Evolutionary conservation across 1,140 invertebrate species (phyloP).

Genomic region (Lucilia sericata): DNA sequence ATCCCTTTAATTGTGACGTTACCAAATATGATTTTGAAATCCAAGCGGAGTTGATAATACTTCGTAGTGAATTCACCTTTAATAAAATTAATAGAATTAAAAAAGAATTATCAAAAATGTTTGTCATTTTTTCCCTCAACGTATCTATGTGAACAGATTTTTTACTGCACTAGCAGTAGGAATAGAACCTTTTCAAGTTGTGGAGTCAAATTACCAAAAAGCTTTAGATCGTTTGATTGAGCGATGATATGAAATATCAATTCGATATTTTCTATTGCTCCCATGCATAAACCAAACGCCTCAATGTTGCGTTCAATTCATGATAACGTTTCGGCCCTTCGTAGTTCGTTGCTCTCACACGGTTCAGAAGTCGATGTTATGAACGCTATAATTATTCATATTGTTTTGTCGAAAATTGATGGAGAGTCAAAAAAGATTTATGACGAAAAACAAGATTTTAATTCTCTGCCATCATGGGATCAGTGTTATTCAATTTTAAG

Average conservation of each 20-base stretch:
- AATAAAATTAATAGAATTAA: too few species aligned
- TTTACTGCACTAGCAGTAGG: too few species aligned
- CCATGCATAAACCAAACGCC: background rate
- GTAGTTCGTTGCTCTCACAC: background rate
- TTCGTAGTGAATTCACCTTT: too few species aligned
- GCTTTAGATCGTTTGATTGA: constrained; percentile 25
- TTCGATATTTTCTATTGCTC: constrained; percentile 1
- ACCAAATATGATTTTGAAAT: too few species aligned
- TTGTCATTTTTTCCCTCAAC: too few species aligned
- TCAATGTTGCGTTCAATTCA: background rate
- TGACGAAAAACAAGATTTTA: constrained; percentile 41
- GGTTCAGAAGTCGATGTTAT: constrained; percentile 21
- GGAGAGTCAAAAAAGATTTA: background rate
- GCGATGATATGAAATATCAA: constrained; percentile 38
- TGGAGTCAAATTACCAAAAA: constrained; percentile 41
- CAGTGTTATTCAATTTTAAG: constrained; percentile 33
- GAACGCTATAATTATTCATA: constrained; percentile 38
- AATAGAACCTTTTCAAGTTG: too few species aligned
- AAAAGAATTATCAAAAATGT: too few species aligned
- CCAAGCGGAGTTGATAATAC: too few species aligned
- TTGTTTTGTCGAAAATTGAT: constrained; percentile 30
- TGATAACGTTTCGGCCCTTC: constrained; percentile 1
- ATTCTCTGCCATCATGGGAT: constrained; percentile 35
- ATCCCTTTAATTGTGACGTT: too few species aligned
- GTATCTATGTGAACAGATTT: too few species aligned